These are phyloP conservation scores for Florisuga fusca DNA, from an alignment of 2,797 vertebrate genomes.

Conservation along the genomic window DNA sequence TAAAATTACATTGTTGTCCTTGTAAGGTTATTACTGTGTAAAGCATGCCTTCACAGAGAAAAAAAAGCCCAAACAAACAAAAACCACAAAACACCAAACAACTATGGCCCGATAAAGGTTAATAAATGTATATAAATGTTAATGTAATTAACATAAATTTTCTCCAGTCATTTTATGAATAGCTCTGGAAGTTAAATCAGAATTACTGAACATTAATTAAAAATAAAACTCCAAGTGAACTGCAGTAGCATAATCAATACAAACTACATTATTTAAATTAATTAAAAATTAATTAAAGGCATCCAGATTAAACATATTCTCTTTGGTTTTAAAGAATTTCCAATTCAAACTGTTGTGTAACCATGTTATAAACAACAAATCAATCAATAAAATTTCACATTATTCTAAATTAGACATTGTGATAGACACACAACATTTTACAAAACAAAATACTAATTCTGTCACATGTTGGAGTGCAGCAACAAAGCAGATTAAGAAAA, in stretches of 20 bases:
- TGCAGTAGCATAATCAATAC: slow-evolving; percentile 63
- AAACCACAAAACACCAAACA: no score
- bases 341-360: slow-evolving; percentile 29
- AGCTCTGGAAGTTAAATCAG: slow-evolving; percentile 63
- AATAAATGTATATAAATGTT: not conserved
- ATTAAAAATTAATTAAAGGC: slow-evolving; percentile 61
- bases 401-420: slow-evolving; percentile 36
- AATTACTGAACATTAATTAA: slow-evolving; percentile 65
- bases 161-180: slow-evolving; percentile 43
- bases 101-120: not conserved
- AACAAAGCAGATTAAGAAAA: no score
- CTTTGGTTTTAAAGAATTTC: slow-evolving; percentile 23
- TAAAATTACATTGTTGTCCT: not conserved
- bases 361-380: not conserved
- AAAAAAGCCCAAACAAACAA: not conserved
- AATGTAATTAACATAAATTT: slow-evolving; percentile 42
- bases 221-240: slow-evolving; percentile 58
- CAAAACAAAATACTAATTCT: not conserved
- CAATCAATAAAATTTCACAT: slow-evolving; percentile 20
- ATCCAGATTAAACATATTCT: slow-evolving; percentile 34
- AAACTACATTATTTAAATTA: slow-evolving; percentile 70
- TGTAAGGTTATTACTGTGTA: not conserved
- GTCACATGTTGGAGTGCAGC: not conserved
- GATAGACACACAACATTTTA: not conserved
- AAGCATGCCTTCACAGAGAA: not conserved